Evolutionary conservation across 2,797 vertebrate species (phyloP).

Genomic region (Spheniscus humboldti): DNA sequence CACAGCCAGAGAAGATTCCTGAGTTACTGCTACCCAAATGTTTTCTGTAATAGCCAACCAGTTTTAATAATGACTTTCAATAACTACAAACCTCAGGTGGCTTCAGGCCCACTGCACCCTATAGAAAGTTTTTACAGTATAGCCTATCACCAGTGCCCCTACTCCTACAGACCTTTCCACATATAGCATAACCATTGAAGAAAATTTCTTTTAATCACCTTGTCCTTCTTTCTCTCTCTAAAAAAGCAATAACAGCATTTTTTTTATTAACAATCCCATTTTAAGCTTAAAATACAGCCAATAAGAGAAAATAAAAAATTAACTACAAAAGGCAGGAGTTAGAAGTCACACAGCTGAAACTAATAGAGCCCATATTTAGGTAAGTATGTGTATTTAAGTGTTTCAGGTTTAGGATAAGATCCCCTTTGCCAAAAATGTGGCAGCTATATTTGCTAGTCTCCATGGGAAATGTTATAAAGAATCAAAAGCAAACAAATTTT

Average conservation of each 20-base stretch:
- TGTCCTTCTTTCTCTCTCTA: not conserved
- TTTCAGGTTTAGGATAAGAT: not conserved
- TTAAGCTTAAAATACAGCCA: not conserved
- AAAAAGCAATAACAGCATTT: not conserved
- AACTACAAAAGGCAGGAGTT: not conserved
- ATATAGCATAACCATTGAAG: not conserved
- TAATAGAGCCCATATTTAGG: not conserved
- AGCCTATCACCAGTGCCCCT: not conserved
- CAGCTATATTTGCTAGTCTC: constrained; percentile 13
- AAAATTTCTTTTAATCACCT: not conserved
- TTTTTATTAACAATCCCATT: not conserved
- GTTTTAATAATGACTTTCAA: not conserved
- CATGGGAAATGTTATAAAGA: constrained; percentile 26
- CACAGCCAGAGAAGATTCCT: not conserved
- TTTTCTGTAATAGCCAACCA: not conserved
- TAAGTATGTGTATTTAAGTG: not conserved
- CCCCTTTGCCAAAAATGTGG: constrained; percentile 38
- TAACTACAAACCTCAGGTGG: not conserved
- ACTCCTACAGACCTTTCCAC: not conserved
- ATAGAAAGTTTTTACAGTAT: not conserved
- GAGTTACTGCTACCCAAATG: not conserved
- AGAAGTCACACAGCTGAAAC: not conserved
- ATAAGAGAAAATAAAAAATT: not conserved
- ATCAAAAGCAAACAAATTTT: constrained; percentile 41
- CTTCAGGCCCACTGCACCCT: not conserved